Base-by-base conservation (phyloP, 2,888 invertebrate genomes). In the Agrochola litura region DNA sequence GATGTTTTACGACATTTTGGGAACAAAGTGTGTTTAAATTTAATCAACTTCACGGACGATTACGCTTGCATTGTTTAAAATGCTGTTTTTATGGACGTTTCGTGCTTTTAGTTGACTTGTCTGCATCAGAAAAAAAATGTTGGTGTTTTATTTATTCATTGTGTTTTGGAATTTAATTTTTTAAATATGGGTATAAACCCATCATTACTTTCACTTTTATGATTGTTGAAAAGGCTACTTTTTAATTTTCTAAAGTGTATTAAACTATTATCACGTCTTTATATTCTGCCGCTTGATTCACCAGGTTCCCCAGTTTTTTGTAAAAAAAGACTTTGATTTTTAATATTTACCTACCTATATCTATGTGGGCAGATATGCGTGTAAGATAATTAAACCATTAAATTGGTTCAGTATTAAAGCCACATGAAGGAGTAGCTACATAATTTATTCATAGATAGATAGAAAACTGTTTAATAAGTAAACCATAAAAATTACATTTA, bases 1-100 rank as follows among this genome's bases (percentile, higher is more conserved):
- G 64, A 71, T 83, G 77, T 72, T 86, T 86, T 46, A 83, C 43
- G 66, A 54, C 67, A 70, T 73, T 84, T 64, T 73, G 56, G 14
- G 68, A 61, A 52, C n/a, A 52, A 69, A 46, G 60, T 64, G 58
- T 22, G 70, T 60, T 86, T 56, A 61, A 78, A 71, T 86, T 83
- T 58, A 70, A 86, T 73, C 58, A 22, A 30, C 25, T 37, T 70
- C 58, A 58, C 41, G 67, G 30, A 41, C 49, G 25, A 63, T 83
- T 72, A 19, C 64, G 14, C 61, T 61, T 78, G 63, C 49, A 67
- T 77, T 77, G 70, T 86, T 77, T 54, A 54, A 69, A 86, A 78
- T 63, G 4, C 37, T 66, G 58, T 49, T 69, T 82, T 83, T 70
- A 70, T 65, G 79, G 52, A 37, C 30, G 58, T 19, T 63, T 58